Conservation (phyloP, 2,113 vertebrate genomes). For the Leptocoma aspasia region DNA sequence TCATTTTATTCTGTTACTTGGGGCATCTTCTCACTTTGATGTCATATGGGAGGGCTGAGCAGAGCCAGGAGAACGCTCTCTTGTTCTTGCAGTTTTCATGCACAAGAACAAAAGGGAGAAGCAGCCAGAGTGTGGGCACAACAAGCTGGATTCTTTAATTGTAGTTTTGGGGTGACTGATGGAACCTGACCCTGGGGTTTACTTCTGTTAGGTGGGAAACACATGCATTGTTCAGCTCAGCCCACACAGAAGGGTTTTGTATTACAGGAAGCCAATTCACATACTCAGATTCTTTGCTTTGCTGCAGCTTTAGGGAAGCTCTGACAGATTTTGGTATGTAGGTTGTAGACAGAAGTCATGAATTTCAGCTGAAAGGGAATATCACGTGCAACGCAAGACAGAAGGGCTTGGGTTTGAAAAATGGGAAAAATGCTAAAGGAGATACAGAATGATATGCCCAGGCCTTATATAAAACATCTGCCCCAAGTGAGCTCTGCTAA, state of each 20-base stretch:
- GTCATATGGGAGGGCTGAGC: background rate
- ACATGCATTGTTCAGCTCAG: background rate
- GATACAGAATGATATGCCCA: background rate
- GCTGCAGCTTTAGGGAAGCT: background rate
- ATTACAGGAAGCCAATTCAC: background rate
- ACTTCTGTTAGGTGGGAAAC: background rate
- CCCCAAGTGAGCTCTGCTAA: background rate
- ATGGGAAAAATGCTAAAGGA: background rate
- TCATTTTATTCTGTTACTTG: background rate
- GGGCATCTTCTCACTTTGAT: background rate
- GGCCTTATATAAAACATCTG: background rate
- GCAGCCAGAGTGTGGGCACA: background rate
- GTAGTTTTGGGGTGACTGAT: background rate
- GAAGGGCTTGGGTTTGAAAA: background rate
- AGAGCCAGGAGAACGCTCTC: background rate
- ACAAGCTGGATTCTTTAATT: background rate
- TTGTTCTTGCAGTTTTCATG: background rate
- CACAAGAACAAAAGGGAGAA: background rate
- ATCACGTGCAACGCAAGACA: background rate
- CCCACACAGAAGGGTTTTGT: background rate
- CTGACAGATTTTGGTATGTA: background rate
- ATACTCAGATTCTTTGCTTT: background rate
- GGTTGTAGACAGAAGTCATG: background rate
- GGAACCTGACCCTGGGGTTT: background rate
- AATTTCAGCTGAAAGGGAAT: background rate